Evolutionary conservation across 2,113 vertebrate genomes (phyloP).

Genomic region (Empidonax alnorum): DNA sequence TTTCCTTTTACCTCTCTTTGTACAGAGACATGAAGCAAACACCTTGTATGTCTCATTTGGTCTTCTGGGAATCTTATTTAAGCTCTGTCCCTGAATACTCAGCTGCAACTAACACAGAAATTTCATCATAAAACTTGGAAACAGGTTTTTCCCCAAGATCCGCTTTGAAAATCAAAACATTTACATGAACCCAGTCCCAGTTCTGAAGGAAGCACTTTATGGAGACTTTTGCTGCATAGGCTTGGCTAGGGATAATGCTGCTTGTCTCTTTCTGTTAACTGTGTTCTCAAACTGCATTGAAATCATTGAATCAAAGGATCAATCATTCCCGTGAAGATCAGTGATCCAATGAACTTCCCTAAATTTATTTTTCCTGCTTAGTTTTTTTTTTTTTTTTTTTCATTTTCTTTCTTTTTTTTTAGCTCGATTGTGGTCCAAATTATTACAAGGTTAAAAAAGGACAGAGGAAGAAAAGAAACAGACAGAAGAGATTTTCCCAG

Average conservation of each 20-base stretch:
- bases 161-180: background rate
- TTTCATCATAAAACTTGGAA: background rate
- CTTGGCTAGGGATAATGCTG: background rate
- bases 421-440: background rate
- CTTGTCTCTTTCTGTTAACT: background rate
- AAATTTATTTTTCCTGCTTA: background rate
- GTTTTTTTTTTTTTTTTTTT: background rate
- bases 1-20: background rate
- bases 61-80: background rate
- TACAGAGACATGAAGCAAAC: background rate
- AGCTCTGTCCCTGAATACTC: background rate
- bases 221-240: background rate
- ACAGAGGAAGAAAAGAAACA: background rate
- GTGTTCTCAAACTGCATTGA: background rate
- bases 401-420: background rate
- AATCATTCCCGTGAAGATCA: background rate
- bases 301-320: background rate
- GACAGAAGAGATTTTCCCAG: background rate
- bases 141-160: background rate
- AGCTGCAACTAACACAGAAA: background rate
- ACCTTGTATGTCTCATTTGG: background rate
- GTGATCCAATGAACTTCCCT: background rate
- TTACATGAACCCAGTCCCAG: background rate
- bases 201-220: background rate
- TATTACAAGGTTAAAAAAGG: background rate